A percentile compares a stretch with the other conserved stretches of the same genome.
These are phyloP conservation scores for Dolichomitus sp. DNA, from an alignment of 2,888 invertebrate genomes.

Conservation along the genomic window DNA sequence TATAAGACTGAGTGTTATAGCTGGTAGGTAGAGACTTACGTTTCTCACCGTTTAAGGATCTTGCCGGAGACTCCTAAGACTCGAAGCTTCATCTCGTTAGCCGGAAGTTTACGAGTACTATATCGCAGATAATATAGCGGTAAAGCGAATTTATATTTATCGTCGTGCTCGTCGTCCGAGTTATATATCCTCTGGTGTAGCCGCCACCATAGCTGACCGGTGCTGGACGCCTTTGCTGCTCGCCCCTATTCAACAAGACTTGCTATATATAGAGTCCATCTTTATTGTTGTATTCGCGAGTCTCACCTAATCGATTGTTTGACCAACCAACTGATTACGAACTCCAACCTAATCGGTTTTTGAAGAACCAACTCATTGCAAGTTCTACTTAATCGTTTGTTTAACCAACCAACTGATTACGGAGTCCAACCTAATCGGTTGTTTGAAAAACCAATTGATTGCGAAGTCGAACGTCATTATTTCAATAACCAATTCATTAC, in stretches of 20 bases:
- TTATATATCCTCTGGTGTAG: conserved; percentile 34
- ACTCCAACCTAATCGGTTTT: too few relatives aligned
- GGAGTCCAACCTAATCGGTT: too few relatives aligned
- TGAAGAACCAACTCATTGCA: too few relatives aligned
- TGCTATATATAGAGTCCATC: too few relatives aligned
- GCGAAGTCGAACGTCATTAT: too few relatives aligned
- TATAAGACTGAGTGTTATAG: background rate
- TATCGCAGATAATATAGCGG: conserved; percentile 73
- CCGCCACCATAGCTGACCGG: conserved; percentile 35
- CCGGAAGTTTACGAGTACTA: conserved; percentile 73
- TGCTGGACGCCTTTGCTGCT: conserved; percentile 26
- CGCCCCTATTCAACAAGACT: background rate
- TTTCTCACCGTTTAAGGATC: conserved; percentile 70
- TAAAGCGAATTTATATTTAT: conserved; percentile 68
- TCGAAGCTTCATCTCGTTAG: conserved; percentile 73
- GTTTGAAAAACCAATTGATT: too few relatives aligned
- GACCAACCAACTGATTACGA: too few relatives aligned
- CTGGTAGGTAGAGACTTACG: conserved; percentile 41
- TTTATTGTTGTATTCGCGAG: too few relatives aligned
- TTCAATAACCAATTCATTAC: too few relatives aligned
- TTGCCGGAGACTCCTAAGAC: conserved; percentile 32
- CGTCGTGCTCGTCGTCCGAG: conserved; percentile 35
- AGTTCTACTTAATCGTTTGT: too few relatives aligned
- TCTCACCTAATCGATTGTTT: too few relatives aligned
- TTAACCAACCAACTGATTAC: too few relatives aligned